Evolutionary conservation across 1,140 invertebrate genomes (phyloP).

Genomic region (Aphaenogaster floridana): DNA sequence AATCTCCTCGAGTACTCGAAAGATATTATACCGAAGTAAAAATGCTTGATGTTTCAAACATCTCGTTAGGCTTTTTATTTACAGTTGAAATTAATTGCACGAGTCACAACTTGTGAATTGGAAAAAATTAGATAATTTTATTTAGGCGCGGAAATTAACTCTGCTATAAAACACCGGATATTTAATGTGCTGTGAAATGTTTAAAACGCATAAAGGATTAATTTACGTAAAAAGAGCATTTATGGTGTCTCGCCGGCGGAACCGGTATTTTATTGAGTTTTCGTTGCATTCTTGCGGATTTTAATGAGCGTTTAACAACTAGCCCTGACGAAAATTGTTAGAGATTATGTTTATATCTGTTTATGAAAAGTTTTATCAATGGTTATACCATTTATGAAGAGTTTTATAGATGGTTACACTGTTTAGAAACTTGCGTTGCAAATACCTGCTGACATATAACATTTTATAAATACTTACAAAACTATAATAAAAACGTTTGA

Average conservation of each 20-base stretch:
- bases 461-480: too few species aligned
- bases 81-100: not conserved
- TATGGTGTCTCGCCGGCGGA: not conserved
- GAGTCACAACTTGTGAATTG: not conserved
- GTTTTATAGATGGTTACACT: too few species aligned
- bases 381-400: too few species aligned
- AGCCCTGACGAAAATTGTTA: too few species aligned
- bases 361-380: too few species aligned
- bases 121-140: not conserved
- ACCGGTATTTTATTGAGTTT: constrained; percentile 18
- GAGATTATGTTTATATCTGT: too few species aligned
- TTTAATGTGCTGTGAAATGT: not conserved
- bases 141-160: not conserved
- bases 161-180: not conserved
- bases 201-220: not conserved
- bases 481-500: too few species aligned
- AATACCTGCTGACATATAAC: too few species aligned
- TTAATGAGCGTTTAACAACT: not conserved
- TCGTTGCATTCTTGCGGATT: not conserved
- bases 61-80: not conserved
- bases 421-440: too few species aligned
- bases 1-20: not conserved
- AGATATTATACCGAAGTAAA: not conserved
- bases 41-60: not conserved
- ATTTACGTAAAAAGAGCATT: not conserved